Conservation (phyloP, 2,797 vertebrate genomes). For the Syngnathus acus region DNA sequence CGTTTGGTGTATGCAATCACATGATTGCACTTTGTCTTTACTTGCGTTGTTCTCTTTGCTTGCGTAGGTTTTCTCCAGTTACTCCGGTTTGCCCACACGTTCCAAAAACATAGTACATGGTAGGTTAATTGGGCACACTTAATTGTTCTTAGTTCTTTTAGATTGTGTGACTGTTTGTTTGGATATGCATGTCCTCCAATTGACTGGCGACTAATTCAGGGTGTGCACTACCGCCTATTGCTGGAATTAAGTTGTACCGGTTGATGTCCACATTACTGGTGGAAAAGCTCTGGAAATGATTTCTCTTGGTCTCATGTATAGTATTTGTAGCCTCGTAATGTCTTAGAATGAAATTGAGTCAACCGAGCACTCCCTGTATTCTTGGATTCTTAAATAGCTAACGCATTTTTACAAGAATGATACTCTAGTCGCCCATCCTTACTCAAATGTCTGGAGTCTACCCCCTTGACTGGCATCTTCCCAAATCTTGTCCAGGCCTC, state of each 20-base stretch:
- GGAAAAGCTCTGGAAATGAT: background rate
- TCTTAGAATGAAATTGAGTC: background rate
- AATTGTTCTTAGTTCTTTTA: too few relatives aligned
- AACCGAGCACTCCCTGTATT: background rate
- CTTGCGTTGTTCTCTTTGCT: too few relatives aligned
- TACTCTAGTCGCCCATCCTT: slow-evolving; percentile 5
- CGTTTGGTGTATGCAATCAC: too few relatives aligned
- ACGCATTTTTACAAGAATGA: background rate
- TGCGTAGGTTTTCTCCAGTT: too few relatives aligned
- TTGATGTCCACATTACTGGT: background rate
- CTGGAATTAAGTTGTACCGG: background rate
- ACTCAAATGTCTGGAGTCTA: slow-evolving; percentile 69
- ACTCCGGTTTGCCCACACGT: too few relatives aligned
- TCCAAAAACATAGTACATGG: too few relatives aligned
- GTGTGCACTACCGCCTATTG: too few relatives aligned
- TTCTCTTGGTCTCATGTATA: background rate
- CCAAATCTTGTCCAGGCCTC: slow-evolving; percentile 67
- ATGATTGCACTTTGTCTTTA: too few relatives aligned
- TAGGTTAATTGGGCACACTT: too few relatives aligned
- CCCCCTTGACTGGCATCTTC: slow-evolving; percentile 63
- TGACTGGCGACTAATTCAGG: too few relatives aligned
- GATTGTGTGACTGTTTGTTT: too few relatives aligned
- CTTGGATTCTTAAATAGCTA: background rate
- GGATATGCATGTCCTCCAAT: too few relatives aligned
- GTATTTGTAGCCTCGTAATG: background rate